phyloP scores from a whole-genome alignment of 2,113 vertebrate species.

The Leptosomus discolor region DNA sequence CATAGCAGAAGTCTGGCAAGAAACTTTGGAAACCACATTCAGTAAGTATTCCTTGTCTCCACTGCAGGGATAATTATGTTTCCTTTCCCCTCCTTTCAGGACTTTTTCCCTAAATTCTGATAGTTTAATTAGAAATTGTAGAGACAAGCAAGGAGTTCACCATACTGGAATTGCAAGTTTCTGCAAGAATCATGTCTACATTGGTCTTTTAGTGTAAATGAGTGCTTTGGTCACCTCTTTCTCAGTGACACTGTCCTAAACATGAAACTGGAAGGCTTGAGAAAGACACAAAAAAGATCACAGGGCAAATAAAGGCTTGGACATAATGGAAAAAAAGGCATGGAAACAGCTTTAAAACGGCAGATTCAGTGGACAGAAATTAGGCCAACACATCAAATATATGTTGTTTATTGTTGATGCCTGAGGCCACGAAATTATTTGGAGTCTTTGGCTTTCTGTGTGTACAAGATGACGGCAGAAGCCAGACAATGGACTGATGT shows the following conservation, averaged over 20 bases:
- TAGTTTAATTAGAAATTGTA: neutral
- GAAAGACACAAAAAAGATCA: neutral
- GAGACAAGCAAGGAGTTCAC: neutral
- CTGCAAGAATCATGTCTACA: neutral
- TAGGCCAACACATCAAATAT: conserved; percentile 31
- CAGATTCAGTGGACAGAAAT: neutral
- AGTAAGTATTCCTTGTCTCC: neutral
- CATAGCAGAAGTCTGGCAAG: conserved; percentile 5
- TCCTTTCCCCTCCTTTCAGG: neutral
- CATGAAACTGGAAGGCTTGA: neutral
- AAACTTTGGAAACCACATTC: neutral
- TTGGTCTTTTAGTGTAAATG: neutral
- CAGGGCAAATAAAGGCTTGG: neutral
- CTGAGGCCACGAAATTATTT: conserved; percentile 33
- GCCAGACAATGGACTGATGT: conserved; percentile 27
- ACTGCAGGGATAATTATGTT: neutral
- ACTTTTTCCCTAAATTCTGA: neutral
- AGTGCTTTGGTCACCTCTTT: neutral
- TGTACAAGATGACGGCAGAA: neutral
- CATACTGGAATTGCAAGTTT: neutral
- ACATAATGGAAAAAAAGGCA: neutral
- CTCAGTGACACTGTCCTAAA: neutral
- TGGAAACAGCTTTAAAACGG: neutral
- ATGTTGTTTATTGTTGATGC: conserved; percentile 31
- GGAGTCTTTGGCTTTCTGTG: conserved; percentile 42